phyloP scores from a whole-genome alignment of 2,113 vertebrate species.

The Turdus rufiventris region DNA sequence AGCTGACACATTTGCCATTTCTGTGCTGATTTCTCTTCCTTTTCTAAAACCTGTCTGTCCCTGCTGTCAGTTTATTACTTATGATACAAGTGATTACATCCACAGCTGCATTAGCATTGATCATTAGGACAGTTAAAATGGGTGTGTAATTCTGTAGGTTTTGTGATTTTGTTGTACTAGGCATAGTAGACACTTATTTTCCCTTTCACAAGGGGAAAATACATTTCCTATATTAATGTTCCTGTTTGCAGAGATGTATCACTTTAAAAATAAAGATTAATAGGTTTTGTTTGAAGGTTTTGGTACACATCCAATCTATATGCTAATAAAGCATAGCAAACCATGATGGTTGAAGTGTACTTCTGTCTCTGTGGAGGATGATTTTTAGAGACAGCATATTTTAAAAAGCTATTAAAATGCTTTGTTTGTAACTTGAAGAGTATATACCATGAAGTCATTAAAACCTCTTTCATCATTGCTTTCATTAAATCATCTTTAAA shows the following conservation, averaged over 20 bases:
- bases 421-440: conserved; percentile 23
- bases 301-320: background rate
- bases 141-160: background rate
- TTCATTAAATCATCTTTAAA: conserved; percentile 1
- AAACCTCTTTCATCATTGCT: background rate
- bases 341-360: background rate
- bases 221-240: background rate
- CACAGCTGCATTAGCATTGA: background rate
- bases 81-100: background rate
- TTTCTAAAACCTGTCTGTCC: background rate
- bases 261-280: background rate
- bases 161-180: background rate
- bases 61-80: background rate
- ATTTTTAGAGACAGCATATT: background rate
- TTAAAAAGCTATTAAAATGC: conserved; percentile 17
- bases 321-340: background rate
- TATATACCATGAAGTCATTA: background rate
- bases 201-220: background rate
- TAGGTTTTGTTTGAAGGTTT: background rate
- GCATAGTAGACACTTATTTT: background rate
- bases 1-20: background rate
- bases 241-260: background rate
- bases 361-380: background rate
- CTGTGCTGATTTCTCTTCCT: background rate
- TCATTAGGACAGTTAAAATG: background rate